phyloP scores from a whole-genome alignment of 2,113 vertebrate species.

The Zapus hudsonius region DNA sequence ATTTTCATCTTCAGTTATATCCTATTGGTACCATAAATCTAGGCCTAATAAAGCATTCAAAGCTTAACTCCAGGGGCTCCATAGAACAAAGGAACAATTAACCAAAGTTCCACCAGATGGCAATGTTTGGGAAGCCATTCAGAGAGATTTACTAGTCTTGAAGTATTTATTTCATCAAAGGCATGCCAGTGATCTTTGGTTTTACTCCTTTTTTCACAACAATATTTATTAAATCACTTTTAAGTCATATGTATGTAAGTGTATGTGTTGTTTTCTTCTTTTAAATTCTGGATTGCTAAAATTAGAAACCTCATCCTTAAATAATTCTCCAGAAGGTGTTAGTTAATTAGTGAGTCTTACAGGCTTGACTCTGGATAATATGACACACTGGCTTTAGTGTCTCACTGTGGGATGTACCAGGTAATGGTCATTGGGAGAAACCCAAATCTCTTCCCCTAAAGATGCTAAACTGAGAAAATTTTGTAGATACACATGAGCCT shows the following conservation, averaged over 20 bases:
- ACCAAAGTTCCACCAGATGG: slow-evolving; percentile 85
- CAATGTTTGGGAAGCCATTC: slow-evolving; percentile 85
- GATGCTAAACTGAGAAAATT: not conserved
- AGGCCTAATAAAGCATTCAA: not conserved
- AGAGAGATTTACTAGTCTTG: slow-evolving; percentile 40
- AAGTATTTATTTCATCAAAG: not conserved
- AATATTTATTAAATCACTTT: not conserved
- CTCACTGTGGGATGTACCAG: not conserved
- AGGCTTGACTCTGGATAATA: not conserved
- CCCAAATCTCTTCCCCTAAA: not conserved
- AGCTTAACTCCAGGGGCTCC: not conserved
- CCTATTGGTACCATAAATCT: not conserved
- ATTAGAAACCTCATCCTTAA: not conserved
- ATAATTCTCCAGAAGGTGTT: not conserved
- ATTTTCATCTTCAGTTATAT: slow-evolving; percentile 27
- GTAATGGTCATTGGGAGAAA: not conserved
- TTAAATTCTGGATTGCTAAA: slow-evolving; percentile 46
- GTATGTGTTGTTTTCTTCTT: not conserved
- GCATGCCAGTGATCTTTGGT: not conserved
- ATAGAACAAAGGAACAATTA: slow-evolving; percentile 65
- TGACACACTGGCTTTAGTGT: not conserved
- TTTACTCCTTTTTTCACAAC: not conserved
- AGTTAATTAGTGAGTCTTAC: not conserved
- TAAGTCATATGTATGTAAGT: not conserved
- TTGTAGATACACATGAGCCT: not conserved